Evolutionary conservation across 2,113 vertebrate species (phyloP).

Genomic region (Rattus norvegicus): DNA sequence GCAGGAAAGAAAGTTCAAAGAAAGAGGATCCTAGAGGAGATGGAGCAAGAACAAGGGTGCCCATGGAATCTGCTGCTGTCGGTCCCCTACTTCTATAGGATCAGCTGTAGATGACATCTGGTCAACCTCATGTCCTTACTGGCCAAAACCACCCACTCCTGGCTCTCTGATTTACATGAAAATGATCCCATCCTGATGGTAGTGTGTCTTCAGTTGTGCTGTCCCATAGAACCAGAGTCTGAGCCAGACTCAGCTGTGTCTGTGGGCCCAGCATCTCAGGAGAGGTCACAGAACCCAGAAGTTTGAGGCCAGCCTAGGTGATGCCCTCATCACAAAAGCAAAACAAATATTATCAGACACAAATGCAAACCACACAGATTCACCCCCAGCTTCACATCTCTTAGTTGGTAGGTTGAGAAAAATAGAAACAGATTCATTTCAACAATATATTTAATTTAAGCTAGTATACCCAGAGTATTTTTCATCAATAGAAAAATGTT

Average conservation of each 20-base stretch:
- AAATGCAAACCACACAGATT: not conserved
- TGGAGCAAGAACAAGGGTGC: not conserved
- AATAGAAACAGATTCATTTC: not conserved
- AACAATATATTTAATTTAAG: conserved; percentile 15
- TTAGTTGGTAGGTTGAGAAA: not conserved
- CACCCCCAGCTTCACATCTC: not conserved
- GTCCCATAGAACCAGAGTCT: not conserved
- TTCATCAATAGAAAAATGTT: not conserved
- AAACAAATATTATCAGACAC: not conserved
- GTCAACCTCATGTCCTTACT: not conserved
- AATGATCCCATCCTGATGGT: not conserved
- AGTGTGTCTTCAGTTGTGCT: not conserved
- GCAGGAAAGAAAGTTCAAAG: not conserved
- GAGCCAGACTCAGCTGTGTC: not conserved
- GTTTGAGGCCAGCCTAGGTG: not conserved
- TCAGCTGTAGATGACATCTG: not conserved
- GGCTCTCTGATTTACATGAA: not conserved
- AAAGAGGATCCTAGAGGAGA: not conserved
- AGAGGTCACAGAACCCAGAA: not conserved
- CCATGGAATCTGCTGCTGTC: no score
- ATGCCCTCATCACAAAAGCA: not conserved
- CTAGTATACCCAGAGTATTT: not conserved
- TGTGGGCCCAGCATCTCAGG: not conserved
- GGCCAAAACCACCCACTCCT: not conserved
- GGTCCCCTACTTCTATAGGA: not conserved